Conservation (phyloP, 2,797 vertebrate species). For the Falco cherrug region DNA sequence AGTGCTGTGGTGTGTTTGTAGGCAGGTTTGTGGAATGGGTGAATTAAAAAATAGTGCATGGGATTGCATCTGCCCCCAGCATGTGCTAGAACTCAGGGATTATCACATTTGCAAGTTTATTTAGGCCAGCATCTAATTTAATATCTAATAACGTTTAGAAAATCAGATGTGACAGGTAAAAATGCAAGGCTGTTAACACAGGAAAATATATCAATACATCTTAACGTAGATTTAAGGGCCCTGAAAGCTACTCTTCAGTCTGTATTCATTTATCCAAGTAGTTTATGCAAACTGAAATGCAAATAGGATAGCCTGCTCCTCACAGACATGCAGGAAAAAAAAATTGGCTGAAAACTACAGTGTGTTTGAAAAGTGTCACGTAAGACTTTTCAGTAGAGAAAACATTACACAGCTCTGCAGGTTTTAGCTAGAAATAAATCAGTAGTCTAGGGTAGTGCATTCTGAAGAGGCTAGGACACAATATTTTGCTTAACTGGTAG, state of each 20-base stretch:
- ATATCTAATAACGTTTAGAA: neutral
- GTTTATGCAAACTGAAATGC: neutral
- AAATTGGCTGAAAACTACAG: neutral
- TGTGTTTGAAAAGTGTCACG: neutral
- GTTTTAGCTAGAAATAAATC: neutral
- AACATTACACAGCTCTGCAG: neutral
- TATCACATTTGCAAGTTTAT: neutral
- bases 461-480: neutral
- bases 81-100: neutral
- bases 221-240: neutral
- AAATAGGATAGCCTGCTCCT: neutral
- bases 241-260: neutral
- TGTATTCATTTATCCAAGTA: neutral
- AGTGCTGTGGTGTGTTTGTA: neutral
- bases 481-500: neutral
- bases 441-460: neutral
- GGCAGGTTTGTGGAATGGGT: neutral
- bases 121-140: neutral
- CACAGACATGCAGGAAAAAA: neutral
- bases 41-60: neutral
- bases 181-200: neutral
- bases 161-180: neutral
- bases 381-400: neutral
- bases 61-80: neutral
- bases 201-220: neutral